These are phyloP conservation scores for Sterna hirundo DNA, from an alignment of 2,113 vertebrate genomes.

Conservation along the genomic window DNA sequence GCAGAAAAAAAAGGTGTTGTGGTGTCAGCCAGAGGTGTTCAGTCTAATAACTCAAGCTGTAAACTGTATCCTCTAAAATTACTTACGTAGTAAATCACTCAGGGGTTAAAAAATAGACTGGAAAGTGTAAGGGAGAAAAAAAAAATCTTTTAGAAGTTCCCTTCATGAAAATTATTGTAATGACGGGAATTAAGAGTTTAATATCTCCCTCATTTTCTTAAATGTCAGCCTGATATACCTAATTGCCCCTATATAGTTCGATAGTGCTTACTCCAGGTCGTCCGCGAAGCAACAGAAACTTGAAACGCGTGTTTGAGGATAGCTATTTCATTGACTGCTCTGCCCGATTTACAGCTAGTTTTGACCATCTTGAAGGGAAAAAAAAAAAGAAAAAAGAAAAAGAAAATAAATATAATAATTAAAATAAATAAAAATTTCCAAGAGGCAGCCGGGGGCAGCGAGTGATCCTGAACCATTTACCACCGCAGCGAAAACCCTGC, in stretches of 20 bases:
- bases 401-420: too few relatives aligned
- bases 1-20: conserved; percentile 73
- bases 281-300: background rate
- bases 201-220: conserved; percentile 36
- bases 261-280: background rate
- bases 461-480: background rate
- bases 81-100: conserved; percentile 78
- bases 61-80: conserved; percentile 82
- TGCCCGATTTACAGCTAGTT: background rate
- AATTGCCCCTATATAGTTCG: conserved; percentile 9
- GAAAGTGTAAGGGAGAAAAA: conserved; percentile 41
- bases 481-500: background rate
- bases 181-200: conserved; percentile 55
- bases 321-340: background rate
- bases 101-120: conserved; percentile 67
- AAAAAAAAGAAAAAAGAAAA: too few relatives aligned
- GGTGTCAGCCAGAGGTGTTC: conserved; percentile 82
- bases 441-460: background rate
- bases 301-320: background rate
- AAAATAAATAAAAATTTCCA: background rate
- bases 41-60: conserved; percentile 81
- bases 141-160: conserved; percentile 41
- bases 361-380: background rate
- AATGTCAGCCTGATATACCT: conserved; percentile 19
- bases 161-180: conserved; percentile 50